A percentile compares a stretch with the other conserved stretches of the same genome.
Evolutionary conservation across 2,113 vertebrate genomes (phyloP).

Genomic region (Carassius auratus): DNA sequence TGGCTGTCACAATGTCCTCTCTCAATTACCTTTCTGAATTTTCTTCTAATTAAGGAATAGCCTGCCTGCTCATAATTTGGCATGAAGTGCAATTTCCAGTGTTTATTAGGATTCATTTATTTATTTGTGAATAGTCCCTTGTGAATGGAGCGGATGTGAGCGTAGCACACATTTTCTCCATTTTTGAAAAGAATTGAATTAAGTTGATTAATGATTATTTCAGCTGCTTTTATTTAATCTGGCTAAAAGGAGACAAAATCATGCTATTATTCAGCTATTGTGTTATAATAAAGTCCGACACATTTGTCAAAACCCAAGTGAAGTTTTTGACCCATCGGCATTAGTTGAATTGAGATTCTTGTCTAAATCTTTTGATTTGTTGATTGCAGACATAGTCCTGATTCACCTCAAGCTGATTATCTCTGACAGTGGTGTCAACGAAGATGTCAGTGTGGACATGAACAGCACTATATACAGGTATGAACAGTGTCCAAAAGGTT

Average conservation of each 20-base stretch:
- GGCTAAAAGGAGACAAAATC: neutral
- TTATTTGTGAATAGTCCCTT: neutral
- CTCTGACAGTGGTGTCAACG: neutral
- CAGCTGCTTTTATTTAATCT: neutral
- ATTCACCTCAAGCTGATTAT: neutral
- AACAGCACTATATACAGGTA: neutral
- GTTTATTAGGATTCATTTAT: neutral
- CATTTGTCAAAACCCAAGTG: neutral
- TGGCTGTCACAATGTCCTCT: constrained; percentile 3
- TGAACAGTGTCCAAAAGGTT: neutral
- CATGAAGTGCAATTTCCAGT: constrained; percentile 9
- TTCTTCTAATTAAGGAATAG: constrained; percentile 12
- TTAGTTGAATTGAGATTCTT: neutral
- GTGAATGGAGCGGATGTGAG: neutral
- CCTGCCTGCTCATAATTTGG: constrained; percentile 19
- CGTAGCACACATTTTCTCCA: neutral
- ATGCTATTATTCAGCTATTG: no score
- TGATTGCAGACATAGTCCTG: neutral
- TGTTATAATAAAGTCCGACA: neutral
- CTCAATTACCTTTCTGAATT: neutral
- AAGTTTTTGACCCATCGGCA: neutral
- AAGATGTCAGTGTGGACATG: no score
- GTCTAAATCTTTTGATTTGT: neutral
- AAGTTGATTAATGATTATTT: neutral
- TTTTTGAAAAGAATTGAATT: neutral